A percentile compares a stretch with the other conserved stretches of the same genome.
Evolutionary conservation across 2,113 vertebrate genomes (phyloP).

Genomic region (Potamarius usumacintae): DNA sequence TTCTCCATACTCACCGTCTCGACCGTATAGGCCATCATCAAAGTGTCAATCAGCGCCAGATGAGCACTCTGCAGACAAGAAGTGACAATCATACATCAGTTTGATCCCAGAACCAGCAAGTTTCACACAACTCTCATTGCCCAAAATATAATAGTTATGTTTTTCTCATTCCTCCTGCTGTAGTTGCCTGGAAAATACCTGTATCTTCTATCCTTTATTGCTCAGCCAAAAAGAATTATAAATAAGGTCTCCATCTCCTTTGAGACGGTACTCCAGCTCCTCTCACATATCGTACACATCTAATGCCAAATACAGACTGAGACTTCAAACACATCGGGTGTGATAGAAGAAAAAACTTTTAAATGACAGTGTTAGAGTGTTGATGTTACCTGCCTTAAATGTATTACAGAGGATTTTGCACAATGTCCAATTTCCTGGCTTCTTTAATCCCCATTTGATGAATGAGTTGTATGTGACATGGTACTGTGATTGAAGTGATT

Average conservation of each 20-base stretch:
- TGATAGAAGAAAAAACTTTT: not conserved
- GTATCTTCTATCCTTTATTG: constrained; percentile 50
- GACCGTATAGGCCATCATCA: constrained; percentile 95
- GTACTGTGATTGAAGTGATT: not conserved
- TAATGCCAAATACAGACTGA: not conserved
- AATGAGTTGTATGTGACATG: not conserved
- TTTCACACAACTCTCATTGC: not conserved
- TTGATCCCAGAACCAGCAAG: not conserved
- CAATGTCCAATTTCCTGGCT: not conserved
- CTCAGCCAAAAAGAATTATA: constrained; percentile 49
- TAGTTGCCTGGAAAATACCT: constrained; percentile 65
- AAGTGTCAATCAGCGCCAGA: constrained; percentile 91
- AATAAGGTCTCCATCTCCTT: constrained; percentile 3
- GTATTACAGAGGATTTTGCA: not conserved
- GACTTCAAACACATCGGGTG: not conserved
- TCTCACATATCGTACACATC: too few relatives aligned
- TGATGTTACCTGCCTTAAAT: not conserved
- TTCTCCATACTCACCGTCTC: constrained; percentile 91
- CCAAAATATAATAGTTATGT: not conserved
- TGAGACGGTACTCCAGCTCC: not conserved
- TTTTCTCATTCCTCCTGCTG: constrained; percentile 25
- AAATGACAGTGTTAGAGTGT: not conserved
- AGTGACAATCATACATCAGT: not conserved
- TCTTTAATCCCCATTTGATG: not conserved
- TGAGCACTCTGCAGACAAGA: constrained; percentile 82